Base-by-base conservation (phyloP, 2,113 vertebrate species). In the Crotalus helleri region DNA sequence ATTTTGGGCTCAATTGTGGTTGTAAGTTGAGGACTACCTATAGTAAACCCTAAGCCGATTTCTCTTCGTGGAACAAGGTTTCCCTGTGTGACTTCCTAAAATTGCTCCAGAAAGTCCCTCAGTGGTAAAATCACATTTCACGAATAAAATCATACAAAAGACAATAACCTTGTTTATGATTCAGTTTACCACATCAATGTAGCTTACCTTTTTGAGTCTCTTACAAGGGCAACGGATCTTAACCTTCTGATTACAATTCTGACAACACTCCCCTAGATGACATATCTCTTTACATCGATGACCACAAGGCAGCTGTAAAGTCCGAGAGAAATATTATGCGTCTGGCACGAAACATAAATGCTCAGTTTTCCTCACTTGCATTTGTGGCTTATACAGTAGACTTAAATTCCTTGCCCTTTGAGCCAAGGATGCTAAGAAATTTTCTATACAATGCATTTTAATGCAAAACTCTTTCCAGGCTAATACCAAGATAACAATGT, bases 211-310 rank as follows among this genome's bases (percentile, higher is more conserved):
- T 96, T 98, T 99, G 88, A 99, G 98, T 95, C 99, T 99, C 95
- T 97, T 99, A 96, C 99, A 99, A 88, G 98, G 98, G 96, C 99
- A 99, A 57, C 98, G 97, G 87, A 99, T 96, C 95, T 99, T 99
- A 91, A 99, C 99, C 95, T 98, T 99, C 97, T 99, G 99, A 93
- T 96, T 98, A 96, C 99, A 99, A 88, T 96, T 98, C 93, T 97
- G 97, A 92, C 97, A 97, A 96, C 99, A 99, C 87, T 94, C 96
- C 58, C 98, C 98, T 29, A 98, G 97, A 96, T 99, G 99, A 95
- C 99, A 99, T 90, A 97, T 93, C 95, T 98, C 98, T 95, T 98
- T 99, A 97, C 99, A 99, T 85, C 99, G 98, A 95, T 99, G 99
- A 85, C 98, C 98, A 96, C 99, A 99, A 53, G 97, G 95, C 97